A percentile compares a stretch with the other conserved stretches of the same genome.
These are phyloP conservation scores for Pomatorhinus ruficollis DNA, from an alignment of 2,113 vertebrate genomes.

Conservation along the genomic window DNA sequence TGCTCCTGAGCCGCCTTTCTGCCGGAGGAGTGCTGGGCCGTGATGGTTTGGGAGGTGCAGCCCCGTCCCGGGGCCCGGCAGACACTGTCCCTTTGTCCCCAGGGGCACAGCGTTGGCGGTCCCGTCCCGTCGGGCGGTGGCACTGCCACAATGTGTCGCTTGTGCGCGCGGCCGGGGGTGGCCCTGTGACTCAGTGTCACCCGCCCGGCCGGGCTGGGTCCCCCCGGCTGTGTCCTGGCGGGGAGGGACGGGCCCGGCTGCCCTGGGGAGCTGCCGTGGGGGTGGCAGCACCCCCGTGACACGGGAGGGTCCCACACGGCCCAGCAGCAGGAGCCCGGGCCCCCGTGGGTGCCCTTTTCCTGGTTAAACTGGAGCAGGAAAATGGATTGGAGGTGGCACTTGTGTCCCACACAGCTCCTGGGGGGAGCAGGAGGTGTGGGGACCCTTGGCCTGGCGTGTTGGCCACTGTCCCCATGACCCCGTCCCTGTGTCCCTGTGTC, in stretches of 20 bases:
- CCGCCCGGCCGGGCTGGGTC: not conserved
- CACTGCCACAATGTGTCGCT: not conserved
- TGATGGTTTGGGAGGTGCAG: accelerated
- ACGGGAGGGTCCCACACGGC: accelerated
- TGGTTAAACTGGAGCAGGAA: not conserved
- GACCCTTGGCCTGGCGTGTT: no score
- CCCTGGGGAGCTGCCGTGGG: no score
- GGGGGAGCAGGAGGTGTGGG: not conserved
- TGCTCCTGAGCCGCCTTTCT: accelerated
- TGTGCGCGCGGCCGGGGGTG: not conserved
- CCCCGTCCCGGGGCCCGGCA: not conserved
- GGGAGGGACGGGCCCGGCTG: no score
- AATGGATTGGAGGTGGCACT: accelerated
- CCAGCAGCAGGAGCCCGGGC: accelerated
- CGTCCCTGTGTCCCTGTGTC: no score
- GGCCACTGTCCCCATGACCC: no score
- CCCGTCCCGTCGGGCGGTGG: accelerated
- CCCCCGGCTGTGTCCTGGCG: no score
- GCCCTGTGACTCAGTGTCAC: not conserved
- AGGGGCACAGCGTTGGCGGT: not conserved
- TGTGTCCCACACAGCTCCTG: not conserved
- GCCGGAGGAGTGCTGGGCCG: not conserved
- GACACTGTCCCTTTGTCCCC: conserved; percentile 29
- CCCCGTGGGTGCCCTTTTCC: accelerated
- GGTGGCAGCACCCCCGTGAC: no score